phyloP scores from a whole-genome alignment of 1,140 invertebrate species.

The Ostrea edulis region DNA sequence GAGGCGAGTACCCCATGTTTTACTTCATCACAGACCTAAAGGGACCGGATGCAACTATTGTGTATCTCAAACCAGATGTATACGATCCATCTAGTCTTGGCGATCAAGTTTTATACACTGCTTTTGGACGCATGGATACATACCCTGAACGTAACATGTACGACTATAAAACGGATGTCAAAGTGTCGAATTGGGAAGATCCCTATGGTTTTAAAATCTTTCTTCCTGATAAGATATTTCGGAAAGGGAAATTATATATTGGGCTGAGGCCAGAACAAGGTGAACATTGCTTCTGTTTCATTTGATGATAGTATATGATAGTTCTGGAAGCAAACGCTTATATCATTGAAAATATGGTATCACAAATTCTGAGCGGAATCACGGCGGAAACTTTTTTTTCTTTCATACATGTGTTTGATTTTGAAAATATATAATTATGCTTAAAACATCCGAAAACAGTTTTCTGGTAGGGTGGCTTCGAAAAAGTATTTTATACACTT shows the following conservation, averaged over 20 bases:
- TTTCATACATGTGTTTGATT: too few species aligned
- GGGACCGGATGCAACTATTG: constrained; percentile 32
- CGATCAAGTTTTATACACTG: constrained; percentile 24
- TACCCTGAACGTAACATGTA: not conserved
- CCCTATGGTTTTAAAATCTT: constrained; percentile 55
- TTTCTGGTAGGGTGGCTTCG: too few species aligned
- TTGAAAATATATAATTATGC: too few species aligned
- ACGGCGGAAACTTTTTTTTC: too few species aligned
- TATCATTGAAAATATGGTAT: too few species aligned
- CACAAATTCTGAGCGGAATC: too few species aligned
- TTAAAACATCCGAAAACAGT: too few species aligned
- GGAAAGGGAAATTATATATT: constrained; percentile 43
- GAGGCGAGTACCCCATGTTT: constrained; percentile 45
- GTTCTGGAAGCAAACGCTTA: too few species aligned
- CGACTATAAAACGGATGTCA: constrained; percentile 39
- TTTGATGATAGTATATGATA: too few species aligned
- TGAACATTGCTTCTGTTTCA: not conserved
- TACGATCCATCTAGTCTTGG: not conserved
- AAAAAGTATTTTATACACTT: too few species aligned
- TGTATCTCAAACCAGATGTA: constrained; percentile 46
- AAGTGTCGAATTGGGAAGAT: constrained; percentile 41
- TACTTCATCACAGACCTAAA: constrained; percentile 42
- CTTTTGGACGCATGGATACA: constrained; percentile 13
- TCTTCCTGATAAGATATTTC: constrained; percentile 20
- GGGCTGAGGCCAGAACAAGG: constrained; percentile 47